These are phyloP conservation scores for Indicator maculatus DNA, from an alignment of 2,113 vertebrate species.

Conservation along the genomic window DNA sequence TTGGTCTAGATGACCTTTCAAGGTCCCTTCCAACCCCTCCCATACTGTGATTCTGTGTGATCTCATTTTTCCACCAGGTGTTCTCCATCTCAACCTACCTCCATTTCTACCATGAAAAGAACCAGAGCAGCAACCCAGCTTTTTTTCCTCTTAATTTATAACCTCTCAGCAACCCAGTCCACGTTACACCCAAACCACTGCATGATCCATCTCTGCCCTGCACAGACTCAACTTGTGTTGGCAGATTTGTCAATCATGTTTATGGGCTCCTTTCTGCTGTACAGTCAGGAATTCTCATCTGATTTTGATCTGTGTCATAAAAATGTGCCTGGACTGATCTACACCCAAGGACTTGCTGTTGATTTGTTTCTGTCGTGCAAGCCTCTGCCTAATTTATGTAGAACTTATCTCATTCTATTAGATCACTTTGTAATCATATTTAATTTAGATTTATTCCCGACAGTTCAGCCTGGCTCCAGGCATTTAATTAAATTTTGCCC, in stretches of 20 bases:
- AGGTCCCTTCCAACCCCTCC: too few species aligned
- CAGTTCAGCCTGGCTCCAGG: constrained; percentile 64
- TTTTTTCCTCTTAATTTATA: constrained; percentile 41
- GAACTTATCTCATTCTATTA: constrained; percentile 71
- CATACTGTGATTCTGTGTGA: too few species aligned
- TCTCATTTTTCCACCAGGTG: not conserved
- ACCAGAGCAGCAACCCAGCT: not conserved
- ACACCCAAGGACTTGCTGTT: constrained; percentile 48
- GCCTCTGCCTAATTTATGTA: constrained; percentile 59
- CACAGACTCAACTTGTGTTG: constrained; percentile 38
- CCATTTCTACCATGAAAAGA: not conserved
- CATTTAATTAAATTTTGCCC: constrained; percentile 73
- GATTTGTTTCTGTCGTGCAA: constrained; percentile 38
- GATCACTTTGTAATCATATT: constrained; percentile 70
- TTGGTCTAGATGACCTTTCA: too few species aligned
- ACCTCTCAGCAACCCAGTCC: not conserved
- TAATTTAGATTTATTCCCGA: constrained; percentile 77
- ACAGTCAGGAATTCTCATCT: constrained; percentile 44
- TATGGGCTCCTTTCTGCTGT: constrained; percentile 18
- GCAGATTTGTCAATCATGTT: constrained; percentile 64
- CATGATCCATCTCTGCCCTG: not conserved
- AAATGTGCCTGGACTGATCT: constrained; percentile 35
- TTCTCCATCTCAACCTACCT: not conserved
- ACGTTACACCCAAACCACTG: not conserved
- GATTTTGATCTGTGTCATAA: constrained; percentile 61